Percentiles rank a stretch among this genome's conserved stretches.
These are phyloP conservation scores for Ptiloglossa arizonensis DNA, from an alignment of 1,140 invertebrate species.

Conservation along the genomic window DNA sequence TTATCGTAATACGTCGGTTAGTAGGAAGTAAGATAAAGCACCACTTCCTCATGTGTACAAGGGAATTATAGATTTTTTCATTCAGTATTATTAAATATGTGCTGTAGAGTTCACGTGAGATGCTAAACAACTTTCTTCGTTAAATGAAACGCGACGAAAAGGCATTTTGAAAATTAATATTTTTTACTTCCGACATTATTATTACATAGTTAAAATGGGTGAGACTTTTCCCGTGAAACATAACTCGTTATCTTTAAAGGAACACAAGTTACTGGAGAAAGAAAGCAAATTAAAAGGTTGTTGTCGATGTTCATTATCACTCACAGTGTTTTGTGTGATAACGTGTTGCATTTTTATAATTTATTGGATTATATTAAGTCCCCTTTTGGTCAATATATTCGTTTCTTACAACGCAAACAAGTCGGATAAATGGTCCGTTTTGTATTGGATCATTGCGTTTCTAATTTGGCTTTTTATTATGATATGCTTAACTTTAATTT, in stretches of 20 bases:
- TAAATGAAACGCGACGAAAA: not conserved
- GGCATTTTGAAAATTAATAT: not conserved
- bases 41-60: slow-evolving; percentile 57
- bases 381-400: slow-evolving; percentile 63
- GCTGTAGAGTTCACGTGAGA: not conserved
- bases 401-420: not conserved
- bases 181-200: not conserved
- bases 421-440: slow-evolving; percentile 42
- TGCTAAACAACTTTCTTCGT: not conserved
- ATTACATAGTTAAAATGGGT: slow-evolving; percentile 7
- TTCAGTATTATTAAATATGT: not conserved
- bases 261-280: slow-evolving; percentile 11
- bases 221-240: slow-evolving; percentile 30
- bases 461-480: slow-evolving; percentile 73
- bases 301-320: not conserved
- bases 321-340: slow-evolving; percentile 52
- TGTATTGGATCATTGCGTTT: slow-evolving; percentile 72
- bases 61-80: slow-evolving; percentile 20
- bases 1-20: slow-evolving; percentile 33
- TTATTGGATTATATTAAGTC: slow-evolving; percentile 78
- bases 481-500: slow-evolving; percentile 62
- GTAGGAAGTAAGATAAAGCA: slow-evolving; percentile 68
- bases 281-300: not conserved
- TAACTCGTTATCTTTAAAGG: slow-evolving; percentile 37
- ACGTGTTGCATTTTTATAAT: slow-evolving; percentile 70